Base-by-base conservation (phyloP, 2,113 vertebrate genomes). In the Scytalopus superciliaris region DNA sequence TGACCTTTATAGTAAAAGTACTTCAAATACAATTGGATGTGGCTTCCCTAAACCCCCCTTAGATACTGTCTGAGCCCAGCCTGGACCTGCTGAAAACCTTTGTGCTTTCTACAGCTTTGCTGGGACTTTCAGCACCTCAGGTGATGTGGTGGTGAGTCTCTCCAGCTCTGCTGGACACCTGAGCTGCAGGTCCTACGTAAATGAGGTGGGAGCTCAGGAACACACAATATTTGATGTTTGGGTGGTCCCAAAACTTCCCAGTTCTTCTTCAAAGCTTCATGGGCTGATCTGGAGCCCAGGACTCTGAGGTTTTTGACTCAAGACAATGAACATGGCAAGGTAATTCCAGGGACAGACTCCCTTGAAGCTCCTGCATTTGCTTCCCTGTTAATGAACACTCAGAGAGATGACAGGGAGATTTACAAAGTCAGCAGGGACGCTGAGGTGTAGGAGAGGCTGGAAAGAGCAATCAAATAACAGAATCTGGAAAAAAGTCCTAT, bases 161-260 rank as follows among this genome's bases (percentile, higher is more conserved):
- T 68, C 60, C 79, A 80, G 68, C 56, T 66, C 50, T 70, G 49
- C 56, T 53, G 79, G 31, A n/a, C 31, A 27, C 39, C 39, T 70
- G 40, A 22, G 24, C n/a, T 45, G 21, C 28, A 75, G 22, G 30
- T 59, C n/a, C 31, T 35, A 4, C 6, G 4, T 6, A 39, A 49
- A 30, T 15, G 21, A 44, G 30, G 44, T 53, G 31, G 77, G 7
- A 63, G n/a, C n/a, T 70, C 42, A 64, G 84, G 39, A 84, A 12
- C 1, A 1, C 42, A 42, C 44, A 5, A 21, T 1, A 2, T 7
- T 33, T 28, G 64, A 44, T 9, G n/a, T 39, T 56, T 52, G 18
- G 5, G 4, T 21, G 39, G 12, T 42, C 70, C 39, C 64, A 16
- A 56, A 62, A 91, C 12, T 40, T 77, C 42, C 24, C 24, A 12